A percentile compares a stretch with the other conserved stretches of the same genome.
Evolutionary conservation across 2,113 vertebrate genomes (phyloP).

Genomic region (Lethenteron reissneri): DNA sequence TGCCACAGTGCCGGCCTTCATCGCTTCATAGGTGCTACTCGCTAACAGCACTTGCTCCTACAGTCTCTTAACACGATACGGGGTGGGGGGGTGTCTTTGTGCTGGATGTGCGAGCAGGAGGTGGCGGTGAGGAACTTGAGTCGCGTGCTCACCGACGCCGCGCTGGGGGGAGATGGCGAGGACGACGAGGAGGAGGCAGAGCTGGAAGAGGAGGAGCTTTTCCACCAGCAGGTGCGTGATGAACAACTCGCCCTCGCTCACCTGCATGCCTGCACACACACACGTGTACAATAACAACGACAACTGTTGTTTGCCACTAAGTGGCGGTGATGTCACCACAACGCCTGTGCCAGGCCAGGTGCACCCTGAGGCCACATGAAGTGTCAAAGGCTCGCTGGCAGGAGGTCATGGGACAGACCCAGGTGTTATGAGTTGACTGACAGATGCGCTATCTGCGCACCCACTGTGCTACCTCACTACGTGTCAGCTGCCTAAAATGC

Average conservation of each 20-base stretch:
- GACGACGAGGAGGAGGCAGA: constrained; percentile 49
- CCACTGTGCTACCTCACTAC: no score
- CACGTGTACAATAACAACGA: not conserved
- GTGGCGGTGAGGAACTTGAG: constrained; percentile 45
- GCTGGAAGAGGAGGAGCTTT: constrained; percentile 55
- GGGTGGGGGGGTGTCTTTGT: no score
- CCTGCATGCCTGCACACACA: not conserved
- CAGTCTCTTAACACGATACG: no score
- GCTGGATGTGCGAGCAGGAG: constrained; percentile 27
- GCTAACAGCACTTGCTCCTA: no score
- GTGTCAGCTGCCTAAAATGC: no score
- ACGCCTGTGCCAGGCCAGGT: not conserved
- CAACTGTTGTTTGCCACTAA: not conserved
- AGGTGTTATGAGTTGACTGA: no score
- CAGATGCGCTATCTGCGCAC: no score
- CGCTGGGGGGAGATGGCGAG: constrained; percentile 26
- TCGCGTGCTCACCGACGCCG: constrained; percentile 16
- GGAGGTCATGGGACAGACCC: not conserved
- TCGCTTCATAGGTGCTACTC: no score
- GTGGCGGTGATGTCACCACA: not conserved
- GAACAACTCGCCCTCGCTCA: not conserved
- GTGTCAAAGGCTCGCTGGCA: not conserved
- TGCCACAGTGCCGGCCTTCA: no score
- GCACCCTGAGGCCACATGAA: not conserved
- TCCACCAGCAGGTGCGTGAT: constrained; percentile 40